Percentiles rank a stretch among this genome's conserved stretches.
Evolutionary conservation across 2,888 invertebrate species (phyloP).

Genomic region (Oasisia sp.): DNA sequence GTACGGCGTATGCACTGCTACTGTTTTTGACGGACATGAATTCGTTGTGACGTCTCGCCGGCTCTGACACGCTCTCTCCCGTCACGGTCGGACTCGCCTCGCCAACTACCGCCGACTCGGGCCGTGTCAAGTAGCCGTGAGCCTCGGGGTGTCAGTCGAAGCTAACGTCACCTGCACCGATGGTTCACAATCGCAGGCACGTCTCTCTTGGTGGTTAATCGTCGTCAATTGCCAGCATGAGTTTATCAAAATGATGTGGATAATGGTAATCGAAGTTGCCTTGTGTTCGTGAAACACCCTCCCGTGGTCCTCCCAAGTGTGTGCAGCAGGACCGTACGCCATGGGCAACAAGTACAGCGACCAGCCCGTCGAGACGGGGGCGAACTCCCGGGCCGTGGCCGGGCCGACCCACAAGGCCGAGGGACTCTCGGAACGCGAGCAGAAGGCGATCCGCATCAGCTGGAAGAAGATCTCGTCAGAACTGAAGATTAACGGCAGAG

Average conservation of each 20-base stretch:
- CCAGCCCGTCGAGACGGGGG: not conserved
- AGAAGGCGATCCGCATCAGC: not conserved
- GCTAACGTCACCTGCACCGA: not conserved
- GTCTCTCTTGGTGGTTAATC: not conserved
- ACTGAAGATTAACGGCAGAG: conserved; percentile 23
- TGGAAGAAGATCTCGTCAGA: conserved; percentile 20
- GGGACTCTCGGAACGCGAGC: not conserved
- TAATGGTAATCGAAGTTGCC: not conserved
- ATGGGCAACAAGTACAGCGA: conserved; percentile 3
- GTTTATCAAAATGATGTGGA: not conserved
- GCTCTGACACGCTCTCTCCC: not conserved
- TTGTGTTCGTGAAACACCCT: not conserved
- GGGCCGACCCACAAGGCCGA: not conserved
- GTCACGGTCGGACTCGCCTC: not conserved
- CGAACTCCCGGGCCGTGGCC: not conserved
- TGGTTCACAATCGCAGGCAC: not conserved
- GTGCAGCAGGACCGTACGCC: not conserved
- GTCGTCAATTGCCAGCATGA: not conserved
- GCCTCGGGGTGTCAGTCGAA: not conserved
- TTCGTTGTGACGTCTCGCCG: not conserved
- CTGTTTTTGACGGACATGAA: not conserved
- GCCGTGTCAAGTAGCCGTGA: not conserved
- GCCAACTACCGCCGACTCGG: not conserved
- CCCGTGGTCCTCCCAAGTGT: not conserved
- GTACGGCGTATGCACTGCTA: not conserved